Conservation (phyloP, 2,888 invertebrate genomes). For the Agrenia bidenticulata region DNA sequence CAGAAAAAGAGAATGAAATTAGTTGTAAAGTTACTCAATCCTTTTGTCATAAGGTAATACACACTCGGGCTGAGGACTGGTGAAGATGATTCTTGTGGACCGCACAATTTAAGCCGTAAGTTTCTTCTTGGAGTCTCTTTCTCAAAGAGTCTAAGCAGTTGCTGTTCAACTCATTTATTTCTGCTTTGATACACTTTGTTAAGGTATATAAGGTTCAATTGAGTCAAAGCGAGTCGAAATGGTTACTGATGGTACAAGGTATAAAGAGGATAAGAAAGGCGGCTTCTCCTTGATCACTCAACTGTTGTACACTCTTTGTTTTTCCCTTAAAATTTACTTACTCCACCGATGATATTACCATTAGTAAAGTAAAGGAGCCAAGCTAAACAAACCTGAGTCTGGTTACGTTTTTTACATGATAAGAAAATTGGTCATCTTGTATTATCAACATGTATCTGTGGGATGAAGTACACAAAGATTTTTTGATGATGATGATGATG, state of each 20-base stretch:
- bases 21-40: constrained; percentile 3
- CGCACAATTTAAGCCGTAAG: background rate
- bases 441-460: background rate
- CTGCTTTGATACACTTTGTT: constrained; percentile 8
- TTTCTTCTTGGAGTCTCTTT: background rate
- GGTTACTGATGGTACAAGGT: background rate
- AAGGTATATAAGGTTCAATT: constrained; percentile 3
- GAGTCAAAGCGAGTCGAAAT: constrained; percentile 7
- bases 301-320: constrained; percentile 41
- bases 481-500: constrained; percentile 11
- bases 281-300: constrained; percentile 43
- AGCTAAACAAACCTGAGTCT: constrained; percentile 4
- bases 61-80: too few species aligned
- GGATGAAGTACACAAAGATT: background rate
- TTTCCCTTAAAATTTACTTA: constrained; percentile 41
- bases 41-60: background rate
- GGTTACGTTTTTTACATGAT: constrained; percentile 1
- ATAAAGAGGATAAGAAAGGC: constrained; percentile 21
- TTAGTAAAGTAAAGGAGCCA: constrained; percentile 12
- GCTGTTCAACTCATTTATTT: background rate
- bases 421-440: constrained; percentile 15
- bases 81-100: too few species aligned
- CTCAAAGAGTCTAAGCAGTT: background rate
- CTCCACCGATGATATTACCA: constrained; percentile 2
- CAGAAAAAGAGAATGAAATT: constrained; percentile 5